Evolutionary conservation across 92 coral and sea anemone genomes (phyloP), one percentile per base, ranked within the genome.

Genomic region (Zoanthus solanderi): DNA sequence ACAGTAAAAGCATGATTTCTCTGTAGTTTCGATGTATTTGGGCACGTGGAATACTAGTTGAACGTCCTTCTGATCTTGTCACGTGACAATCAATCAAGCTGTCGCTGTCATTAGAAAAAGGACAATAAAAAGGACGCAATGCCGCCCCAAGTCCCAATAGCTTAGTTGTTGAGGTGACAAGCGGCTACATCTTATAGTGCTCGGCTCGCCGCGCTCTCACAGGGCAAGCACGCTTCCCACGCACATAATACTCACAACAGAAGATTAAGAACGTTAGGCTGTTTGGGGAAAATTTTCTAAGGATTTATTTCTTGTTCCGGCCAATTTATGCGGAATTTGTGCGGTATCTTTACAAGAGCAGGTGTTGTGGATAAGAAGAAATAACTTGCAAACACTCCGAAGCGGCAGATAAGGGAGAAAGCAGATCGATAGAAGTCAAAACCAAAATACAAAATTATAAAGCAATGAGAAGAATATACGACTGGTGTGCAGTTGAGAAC

Each of bases 11-110:
- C 66, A 44, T 65, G 28, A 48, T 37, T 61, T 80, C 58, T 63
- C 57, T 66, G 4, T 54, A 44, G 75, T 81, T 23, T 48, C 14
- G 75, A 82, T 67, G 88, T 85, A 87, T 76, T 89, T 68, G 47
- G 92, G 94, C 94, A 95, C 98, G 96, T 91, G 96, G 88, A 84
- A 46, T 67, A 46, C 66, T 66, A 79, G 78, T 69, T 65, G 72
- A 86, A 71, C 86, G 92, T 47, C 80, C 88, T 74, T 61, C 90
- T 90, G 89, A 91, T 79, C 90, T 86, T 89, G 95, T 97, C 98
- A 95, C 94, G 93, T 95, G 98, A 97, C 95, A 93, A 96, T 96
- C 98, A 96, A 96, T 95, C 98, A 93, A 93, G 57, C 96, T 93
- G 99, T 95, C 99, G 96, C 91, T 95, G 98, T 97, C 99, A 94